These are phyloP conservation scores for Chelon labrosus DNA, from an alignment of 2,797 vertebrate genomes.

Conservation along the genomic window DNA sequence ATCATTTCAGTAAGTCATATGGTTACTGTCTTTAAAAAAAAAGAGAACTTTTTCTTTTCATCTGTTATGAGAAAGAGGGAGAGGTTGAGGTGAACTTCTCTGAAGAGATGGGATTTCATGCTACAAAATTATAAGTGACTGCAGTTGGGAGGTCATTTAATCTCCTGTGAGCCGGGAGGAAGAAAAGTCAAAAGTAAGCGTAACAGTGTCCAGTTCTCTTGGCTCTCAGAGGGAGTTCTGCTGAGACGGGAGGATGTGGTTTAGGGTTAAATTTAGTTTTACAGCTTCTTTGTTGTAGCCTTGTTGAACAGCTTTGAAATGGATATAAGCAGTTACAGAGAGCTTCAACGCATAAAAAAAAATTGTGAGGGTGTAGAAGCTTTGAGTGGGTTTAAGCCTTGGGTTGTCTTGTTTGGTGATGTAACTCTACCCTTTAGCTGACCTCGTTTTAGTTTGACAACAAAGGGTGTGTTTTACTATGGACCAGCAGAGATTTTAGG, in stretches of 20 bases:
- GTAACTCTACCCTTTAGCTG: neutral
- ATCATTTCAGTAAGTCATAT: too few species aligned
- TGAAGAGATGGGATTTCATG: conserved; percentile 42
- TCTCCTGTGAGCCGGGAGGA: conserved; percentile 28
- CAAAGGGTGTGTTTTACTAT: too few species aligned
- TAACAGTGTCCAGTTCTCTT: conserved; percentile 21
- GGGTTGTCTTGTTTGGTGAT: neutral
- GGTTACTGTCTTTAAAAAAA: too few species aligned
- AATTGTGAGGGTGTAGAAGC: neutral
- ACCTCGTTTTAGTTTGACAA: neutral
- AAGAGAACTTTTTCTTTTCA: neutral
- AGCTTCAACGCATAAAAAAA: neutral
- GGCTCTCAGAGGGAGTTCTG: neutral
- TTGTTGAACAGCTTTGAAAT: conserved; percentile 21
- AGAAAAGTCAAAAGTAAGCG: conserved; percentile 28
- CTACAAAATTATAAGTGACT: conserved; percentile 30
- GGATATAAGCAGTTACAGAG: conserved; percentile 6
- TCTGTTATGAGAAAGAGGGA: neutral
- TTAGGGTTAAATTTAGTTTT: conserved; percentile 26
- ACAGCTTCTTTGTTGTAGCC: conserved; percentile 3
- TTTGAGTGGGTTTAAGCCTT: neutral
- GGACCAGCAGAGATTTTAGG: too few species aligned
- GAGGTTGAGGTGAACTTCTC: conserved; percentile 25
- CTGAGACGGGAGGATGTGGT: conserved; percentile 1
- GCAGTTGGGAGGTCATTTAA: conserved; percentile 27